A percentile compares a stretch with the other conserved stretches of the same genome.
These are phyloP conservation scores for Neomorphus geoffroyi DNA, from an alignment of 2,797 vertebrate genomes.

Conservation along the genomic window DNA sequence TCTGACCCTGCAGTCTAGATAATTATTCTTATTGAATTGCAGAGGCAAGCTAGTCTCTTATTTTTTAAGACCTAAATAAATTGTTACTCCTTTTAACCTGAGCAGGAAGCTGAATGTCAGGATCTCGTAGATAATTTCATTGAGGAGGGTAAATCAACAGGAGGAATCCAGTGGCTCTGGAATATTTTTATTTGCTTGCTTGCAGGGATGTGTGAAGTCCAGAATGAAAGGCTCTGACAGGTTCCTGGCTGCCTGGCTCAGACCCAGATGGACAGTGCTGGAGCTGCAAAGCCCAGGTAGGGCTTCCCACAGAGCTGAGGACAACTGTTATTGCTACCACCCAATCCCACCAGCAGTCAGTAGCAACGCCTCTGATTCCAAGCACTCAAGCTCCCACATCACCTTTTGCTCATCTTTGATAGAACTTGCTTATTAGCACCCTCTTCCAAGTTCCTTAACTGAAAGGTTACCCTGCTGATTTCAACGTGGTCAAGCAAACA, in stretches of 20 bases:
- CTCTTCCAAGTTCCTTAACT: background rate
- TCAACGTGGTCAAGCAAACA: background rate
- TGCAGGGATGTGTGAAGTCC: background rate
- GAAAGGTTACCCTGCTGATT: background rate
- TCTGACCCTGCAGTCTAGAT: conserved; percentile 60
- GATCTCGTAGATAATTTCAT: conserved; percentile 43
- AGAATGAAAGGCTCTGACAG: background rate
- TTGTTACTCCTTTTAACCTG: conserved; percentile 41
- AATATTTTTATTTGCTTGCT: background rate
- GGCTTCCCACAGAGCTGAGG: background rate
- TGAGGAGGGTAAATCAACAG: conserved; percentile 28
- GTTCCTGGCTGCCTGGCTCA: background rate
- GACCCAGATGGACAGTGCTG: background rate
- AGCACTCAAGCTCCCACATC: background rate
- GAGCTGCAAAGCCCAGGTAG: background rate
- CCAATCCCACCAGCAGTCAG: background rate
- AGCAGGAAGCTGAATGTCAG: conserved; percentile 28
- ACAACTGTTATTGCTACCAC: background rate
- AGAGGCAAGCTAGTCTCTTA: background rate
- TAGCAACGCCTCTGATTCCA: background rate
- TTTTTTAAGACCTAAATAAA: conserved; percentile 55
- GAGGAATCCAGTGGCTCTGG: background rate
- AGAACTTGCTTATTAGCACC: background rate
- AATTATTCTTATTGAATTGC: conserved; percentile 58
- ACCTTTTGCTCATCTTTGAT: background rate